phyloP scores from a whole-genome alignment of 2,113 vertebrate species.

The Lepisosteus oculatus region DNA sequence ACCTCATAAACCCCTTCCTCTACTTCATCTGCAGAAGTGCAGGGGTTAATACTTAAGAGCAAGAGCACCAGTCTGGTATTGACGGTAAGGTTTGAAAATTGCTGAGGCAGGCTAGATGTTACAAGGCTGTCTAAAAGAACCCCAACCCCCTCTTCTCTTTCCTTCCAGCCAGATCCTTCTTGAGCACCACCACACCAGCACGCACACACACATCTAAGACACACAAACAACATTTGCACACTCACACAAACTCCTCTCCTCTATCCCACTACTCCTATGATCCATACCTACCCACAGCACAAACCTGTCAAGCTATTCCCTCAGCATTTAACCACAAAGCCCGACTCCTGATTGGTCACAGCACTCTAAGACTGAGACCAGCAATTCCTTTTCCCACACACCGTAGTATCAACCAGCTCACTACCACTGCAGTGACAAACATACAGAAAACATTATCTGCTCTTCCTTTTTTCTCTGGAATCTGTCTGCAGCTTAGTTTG shows the following conservation, averaged over 20 bases:
- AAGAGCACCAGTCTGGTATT: conserved; percentile 43
- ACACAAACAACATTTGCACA: conserved; percentile 17
- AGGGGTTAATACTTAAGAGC: conserved; percentile 40
- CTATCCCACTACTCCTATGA: conserved; percentile 11
- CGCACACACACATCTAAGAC: conserved; percentile 14
- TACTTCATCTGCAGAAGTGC: conserved; percentile 31
- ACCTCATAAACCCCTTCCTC: conserved; percentile 24
- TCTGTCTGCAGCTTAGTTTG: not conserved
- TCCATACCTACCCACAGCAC: conserved; percentile 24
- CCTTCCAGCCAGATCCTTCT: conserved; percentile 4
- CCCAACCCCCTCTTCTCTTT: conserved; percentile 14
- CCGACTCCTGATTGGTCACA: conserved; percentile 41
- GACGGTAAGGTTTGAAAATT: conserved; percentile 49
- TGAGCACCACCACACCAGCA: conserved; percentile 4
- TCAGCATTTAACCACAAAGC: conserved; percentile 27
- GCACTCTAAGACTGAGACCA: conserved; percentile 25
- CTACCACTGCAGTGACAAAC: conserved; percentile 29
- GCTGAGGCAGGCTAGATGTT: conserved; percentile 64
- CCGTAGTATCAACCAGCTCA: conserved; percentile 8
- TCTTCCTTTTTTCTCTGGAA: conserved; percentile 2
- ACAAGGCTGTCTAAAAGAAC: conserved; percentile 33
- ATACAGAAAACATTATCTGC: conserved; percentile 11
- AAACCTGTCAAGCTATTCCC: conserved; percentile 39
- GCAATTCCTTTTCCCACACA: conserved; percentile 15
- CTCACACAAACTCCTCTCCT: conserved; percentile 2